Evolutionary conservation across 2,888 invertebrate species (phyloP), one percentile per base, ranked within the genome.

Genomic region (Chaetogeoica ovagalla): DNA sequence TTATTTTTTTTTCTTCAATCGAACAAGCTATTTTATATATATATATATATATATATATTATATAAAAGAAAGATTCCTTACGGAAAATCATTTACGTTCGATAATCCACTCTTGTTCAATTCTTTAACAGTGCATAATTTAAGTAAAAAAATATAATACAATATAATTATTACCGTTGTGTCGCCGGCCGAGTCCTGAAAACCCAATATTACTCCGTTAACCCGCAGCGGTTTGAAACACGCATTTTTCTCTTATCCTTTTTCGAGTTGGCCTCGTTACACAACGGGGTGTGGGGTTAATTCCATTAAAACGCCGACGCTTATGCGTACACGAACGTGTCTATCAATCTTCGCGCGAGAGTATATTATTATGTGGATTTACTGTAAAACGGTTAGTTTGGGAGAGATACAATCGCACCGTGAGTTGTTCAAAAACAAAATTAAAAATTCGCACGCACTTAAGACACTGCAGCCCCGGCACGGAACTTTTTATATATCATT

Each of bases 221-320:
- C 43, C 68, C 59, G 30, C 39, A 7, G 43, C 9, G 8, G 43
- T 7, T 9, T 9, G 1, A 43, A 43, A 43, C 43, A 43, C 43
- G 30, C 43, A 0, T n/a, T 48, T 69, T 66, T 60, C 60, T 11
- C 59, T 48, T 13, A 37, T 48, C 48, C 15, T 62, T 43, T 68
- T 75, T 76, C 60, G 60, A 69, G 48, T 59, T 23, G 71, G 57
- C 52, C 55, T 63, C n/a, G 48, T n/a, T n/a, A n/a, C n/a, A n/a
- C 30, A 30, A 30, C 30, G 30, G 30, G 30, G 30, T 30, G 30
- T 30, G 30, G 30, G 55, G 60, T 76, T 68, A 69, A 69, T 76
- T 76, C 68, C 68, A 76, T 69, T 76, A 76, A 69, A 68, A 59
- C 59, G 48, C 8, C 57, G 65, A 52, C 66, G 57, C 65, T 23